Conservation (phyloP, 2,113 vertebrate species). For the Podilymbus podiceps region DNA sequence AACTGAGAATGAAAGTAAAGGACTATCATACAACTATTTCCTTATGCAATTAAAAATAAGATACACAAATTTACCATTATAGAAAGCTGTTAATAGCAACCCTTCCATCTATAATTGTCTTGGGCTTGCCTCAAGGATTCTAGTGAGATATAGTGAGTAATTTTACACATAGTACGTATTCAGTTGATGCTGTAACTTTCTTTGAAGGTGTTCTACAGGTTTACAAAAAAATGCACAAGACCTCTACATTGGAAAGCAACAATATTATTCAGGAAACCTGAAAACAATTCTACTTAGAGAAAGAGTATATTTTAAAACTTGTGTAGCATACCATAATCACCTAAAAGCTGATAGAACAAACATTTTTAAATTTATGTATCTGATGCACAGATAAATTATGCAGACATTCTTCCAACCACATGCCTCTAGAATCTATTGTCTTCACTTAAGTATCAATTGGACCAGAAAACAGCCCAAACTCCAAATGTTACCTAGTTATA, state of each 20-base stretch:
- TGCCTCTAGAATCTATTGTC: not conserved
- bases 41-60: not conserved
- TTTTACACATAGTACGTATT: not conserved
- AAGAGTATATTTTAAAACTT: not conserved
- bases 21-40: not conserved
- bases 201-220: not conserved
- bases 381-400: slow-evolving; percentile 21
- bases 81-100: not conserved
- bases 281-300: not conserved
- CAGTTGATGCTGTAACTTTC: not conserved
- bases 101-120: not conserved
- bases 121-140: not conserved
- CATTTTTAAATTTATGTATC: not conserved
- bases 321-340: not conserved
- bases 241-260: not conserved
- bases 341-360: not conserved
- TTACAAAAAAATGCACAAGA: not conserved
- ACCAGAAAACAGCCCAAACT: not conserved
- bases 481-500: slow-evolving; percentile 10
- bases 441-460: not conserved
- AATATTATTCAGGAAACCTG: not conserved
- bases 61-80: not conserved
- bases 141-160: not conserved
- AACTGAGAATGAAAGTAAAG: not conserved
- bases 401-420: not conserved